Evolutionary conservation across 1,140 invertebrate genomes (phyloP), one percentile per base, ranked within the genome.

Genomic region (Meteorus sp.): DNA sequence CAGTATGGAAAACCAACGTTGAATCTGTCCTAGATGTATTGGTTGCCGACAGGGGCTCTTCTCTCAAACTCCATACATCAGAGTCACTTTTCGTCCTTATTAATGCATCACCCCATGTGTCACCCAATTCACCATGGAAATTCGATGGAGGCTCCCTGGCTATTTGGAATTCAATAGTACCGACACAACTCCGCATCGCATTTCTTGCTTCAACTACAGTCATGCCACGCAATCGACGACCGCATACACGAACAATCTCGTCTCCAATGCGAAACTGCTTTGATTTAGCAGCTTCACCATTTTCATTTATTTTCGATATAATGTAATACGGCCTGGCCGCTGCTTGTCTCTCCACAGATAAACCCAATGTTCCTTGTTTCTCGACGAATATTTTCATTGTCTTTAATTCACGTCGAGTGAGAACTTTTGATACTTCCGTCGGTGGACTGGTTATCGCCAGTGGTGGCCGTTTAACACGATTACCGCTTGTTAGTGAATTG

Each of bases 211-310:
- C 86, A 8, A 75, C 64, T 7, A 85, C 75, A n/a, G 79, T 79
- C 60, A 89, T 74, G 0, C 88, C 86, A 15, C 85, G 80, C 33
- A 90, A 64, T 33, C 85, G 80, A 33, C 81, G 81, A 0, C 88
- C 88, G 62, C 86, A 87, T 9, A 90, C 84, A 62, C 87, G 83
- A 9, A 90, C 75, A 22, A 90, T 79, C 72, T 89, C 88, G 65
- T 90, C 88, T 0, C 86, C 86, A 31, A 86, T 69, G 29, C 78
- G 75, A 39, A 84, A 75, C 1, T 73, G 59, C 13, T 66, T 70
- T 0, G 71, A 76, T 31, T 63, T 75, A 0, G 62, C 64, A 0
- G 77, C 77, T 6, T 68, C 74, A 0, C 76, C 76, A 1, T 66
- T 62, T 0, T 58, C 23, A 23, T 78, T 74, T 29, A 80, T 52